A percentile compares a stretch with the other conserved stretches of the same genome.
These are phyloP conservation scores for Galleria mellonella DNA, from an alignment of 1,140 invertebrate genomes.

Conservation along the genomic window DNA sequence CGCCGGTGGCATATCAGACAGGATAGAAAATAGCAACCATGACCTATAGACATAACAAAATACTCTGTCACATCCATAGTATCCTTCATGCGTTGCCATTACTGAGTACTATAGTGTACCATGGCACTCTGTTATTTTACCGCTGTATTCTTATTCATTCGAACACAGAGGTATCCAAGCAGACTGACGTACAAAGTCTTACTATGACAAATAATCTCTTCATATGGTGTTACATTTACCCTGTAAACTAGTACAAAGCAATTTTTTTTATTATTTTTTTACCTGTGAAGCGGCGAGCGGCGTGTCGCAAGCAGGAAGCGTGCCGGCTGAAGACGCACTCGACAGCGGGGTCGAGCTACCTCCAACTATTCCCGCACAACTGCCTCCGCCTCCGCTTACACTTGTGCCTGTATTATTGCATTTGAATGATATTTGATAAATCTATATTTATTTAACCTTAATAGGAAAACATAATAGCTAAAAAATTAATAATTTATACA, in stretches of 20 bases:
- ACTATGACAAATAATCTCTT: no score
- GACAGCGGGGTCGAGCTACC: constrained; percentile 60
- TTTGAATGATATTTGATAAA: no score
- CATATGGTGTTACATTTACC: no score
- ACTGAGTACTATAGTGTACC: background rate
- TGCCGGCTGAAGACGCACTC: constrained; percentile 40
- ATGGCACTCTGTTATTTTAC: background rate
- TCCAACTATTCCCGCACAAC: constrained; percentile 45
- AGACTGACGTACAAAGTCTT: background rate
- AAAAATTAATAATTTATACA: background rate
- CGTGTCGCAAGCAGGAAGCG: constrained; percentile 24
- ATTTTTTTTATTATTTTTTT: no score
- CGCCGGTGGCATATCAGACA: no score
- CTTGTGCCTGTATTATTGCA: no score
- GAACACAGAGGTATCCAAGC: background rate
- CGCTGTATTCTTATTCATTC: background rate
- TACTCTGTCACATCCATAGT: no score
- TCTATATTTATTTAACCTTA: no score
- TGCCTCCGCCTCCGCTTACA: no score
- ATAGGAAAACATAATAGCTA: constrained; percentile 18
- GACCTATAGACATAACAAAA: no score
- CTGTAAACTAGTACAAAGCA: no score
- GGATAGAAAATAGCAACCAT: no score
- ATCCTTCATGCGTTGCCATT: background rate
- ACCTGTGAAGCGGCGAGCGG: constrained; percentile 7